These are phyloP conservation scores for Pseudomyrmex sp. DNA, from an alignment of 1,140 invertebrate species.

Conservation along the genomic window DNA sequence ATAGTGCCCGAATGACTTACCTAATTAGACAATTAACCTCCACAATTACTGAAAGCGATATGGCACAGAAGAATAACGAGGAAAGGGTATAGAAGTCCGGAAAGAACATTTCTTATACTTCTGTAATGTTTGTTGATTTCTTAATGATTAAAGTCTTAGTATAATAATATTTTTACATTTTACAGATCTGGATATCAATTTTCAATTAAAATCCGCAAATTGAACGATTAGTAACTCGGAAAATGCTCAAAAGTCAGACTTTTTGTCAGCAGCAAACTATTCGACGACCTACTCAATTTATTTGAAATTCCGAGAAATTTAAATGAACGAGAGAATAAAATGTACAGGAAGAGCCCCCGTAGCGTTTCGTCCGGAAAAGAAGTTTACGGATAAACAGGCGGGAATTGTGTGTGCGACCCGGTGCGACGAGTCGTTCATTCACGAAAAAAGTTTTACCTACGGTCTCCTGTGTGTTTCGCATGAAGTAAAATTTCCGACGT, in stretches of 20 bases:
- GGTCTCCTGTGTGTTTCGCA: conserved; percentile 32
- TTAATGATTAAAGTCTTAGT: too few species aligned
- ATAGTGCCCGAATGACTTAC: conserved; percentile 48
- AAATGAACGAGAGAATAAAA: not conserved
- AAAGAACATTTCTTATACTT: conserved; percentile 7
- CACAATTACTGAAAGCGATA: conserved; percentile 74
- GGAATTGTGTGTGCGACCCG: conserved; percentile 7
- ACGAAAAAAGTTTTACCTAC: conserved; percentile 11
- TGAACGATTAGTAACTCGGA: too few species aligned
- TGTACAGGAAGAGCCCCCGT: not conserved
- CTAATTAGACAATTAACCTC: conserved; percentile 80
- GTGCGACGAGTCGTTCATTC: not conserved
- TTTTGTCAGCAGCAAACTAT: too few species aligned
- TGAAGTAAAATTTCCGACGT: conserved; percentile 42
- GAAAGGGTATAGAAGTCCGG: not conserved
- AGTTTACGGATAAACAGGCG: conserved; percentile 26
- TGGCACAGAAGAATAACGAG: conserved; percentile 49
- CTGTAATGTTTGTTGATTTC: too few species aligned
- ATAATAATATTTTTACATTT: too few species aligned
- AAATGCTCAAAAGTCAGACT: too few species aligned
- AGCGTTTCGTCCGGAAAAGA: conserved; percentile 12
- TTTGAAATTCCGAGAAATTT: not conserved
- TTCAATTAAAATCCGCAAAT: too few species aligned
- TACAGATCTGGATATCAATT: too few species aligned
- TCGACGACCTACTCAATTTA: not conserved